Base-by-base conservation (phyloP, 2,797 vertebrate species). In the Parambassis ranga region DNA sequence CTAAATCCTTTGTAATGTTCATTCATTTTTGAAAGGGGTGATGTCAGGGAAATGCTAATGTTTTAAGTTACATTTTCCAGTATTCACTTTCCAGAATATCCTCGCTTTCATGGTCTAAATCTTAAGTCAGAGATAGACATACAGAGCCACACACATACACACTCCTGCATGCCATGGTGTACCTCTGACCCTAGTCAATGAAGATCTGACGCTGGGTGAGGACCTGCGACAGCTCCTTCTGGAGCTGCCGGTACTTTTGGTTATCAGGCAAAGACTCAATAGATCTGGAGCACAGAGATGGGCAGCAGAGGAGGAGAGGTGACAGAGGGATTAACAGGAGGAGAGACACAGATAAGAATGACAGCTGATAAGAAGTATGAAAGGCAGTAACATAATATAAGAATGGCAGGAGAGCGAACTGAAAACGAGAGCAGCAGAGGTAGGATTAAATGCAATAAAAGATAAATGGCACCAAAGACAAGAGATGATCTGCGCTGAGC, bases 191-290 rank as follows among this genome's bases (percentile, higher is more conserved):
- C 95, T 96, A 98, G 82, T 98, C 96, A 94, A 97, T 98, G 95
- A 95, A 97, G 96, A 95, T 97, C 95, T 99, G 97, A 88, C 97
- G 96, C 93, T 99, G 97, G 85, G 97, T 98, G 92, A 99, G 91
- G 87, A 98, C 97, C 92, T 98, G 97, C 81, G 97, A 98, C 88
- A 99, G 95, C 85, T 99, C 97, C 90, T 94, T 94, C 94, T 99
- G 97, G 94, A 99, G 92, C 95, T 98, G 97, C 87, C 95, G 94
- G 93, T 96, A 98, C 93, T 97, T 99, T 94, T 96, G 94, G 94
- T 97, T 98, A 95, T 98, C 97, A 3, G 97, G 96, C 88, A 99
- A 94, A 93, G 96, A 97, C 36, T 98, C 96, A 90, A 98, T 93
- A 93, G 97, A 99, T 97, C 97, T 99, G 93, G 92, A 89, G 87